Evolutionary conservation across 2,888 invertebrate genomes (phyloP), one percentile per base, ranked within the genome.

Genomic region (Volucella inanis): DNA sequence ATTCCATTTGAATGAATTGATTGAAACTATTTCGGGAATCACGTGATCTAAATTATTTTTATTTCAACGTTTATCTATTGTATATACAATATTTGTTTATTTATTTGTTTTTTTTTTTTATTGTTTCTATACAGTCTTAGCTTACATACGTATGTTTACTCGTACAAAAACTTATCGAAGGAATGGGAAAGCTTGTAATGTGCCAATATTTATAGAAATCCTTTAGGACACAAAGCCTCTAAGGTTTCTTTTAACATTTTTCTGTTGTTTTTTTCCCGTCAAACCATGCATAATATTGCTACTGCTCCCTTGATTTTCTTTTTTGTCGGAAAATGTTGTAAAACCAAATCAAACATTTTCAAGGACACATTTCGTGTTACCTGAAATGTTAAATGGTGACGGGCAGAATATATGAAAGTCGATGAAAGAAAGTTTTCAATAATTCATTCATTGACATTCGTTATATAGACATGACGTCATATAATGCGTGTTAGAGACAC

Each of bases 201-300:
- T 50, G 22, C 9, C 50, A 22, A 0, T 71, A 71, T 61, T 71
- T 22, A 71, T 61, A 71, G 59, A 59, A 61, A 50, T 50, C 49
- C 22, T 50, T 59, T 61, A 15, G 71, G 50, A 50, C 41, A 38
- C 59, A 71, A 59, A 59, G 71, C 59, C 59, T 59, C 50, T 39
- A 70, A 70, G 49, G 49, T 45, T 59, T 57, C 59, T 38, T 39
- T 18, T 15, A 54, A 59, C 43, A 55, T 68, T 49, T 18, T 49
- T 57, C 9, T 38, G 61, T 61, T 49, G 49, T 71, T 71, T 18
- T 59, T 50, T 57, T 10, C 6, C 31, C 6, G 12, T 10, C 8
- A 55, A 14, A 55, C n/a, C 15, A 45, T 8, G 18, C 14, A 49
- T 59, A 50, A 59, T 61, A 38, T 47, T 68, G 54, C 11, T 15